Evolutionary conservation across 1,140 invertebrate genomes (phyloP), one percentile per base, ranked within the genome.

Genomic region (Zaprionus africanus): DNA sequence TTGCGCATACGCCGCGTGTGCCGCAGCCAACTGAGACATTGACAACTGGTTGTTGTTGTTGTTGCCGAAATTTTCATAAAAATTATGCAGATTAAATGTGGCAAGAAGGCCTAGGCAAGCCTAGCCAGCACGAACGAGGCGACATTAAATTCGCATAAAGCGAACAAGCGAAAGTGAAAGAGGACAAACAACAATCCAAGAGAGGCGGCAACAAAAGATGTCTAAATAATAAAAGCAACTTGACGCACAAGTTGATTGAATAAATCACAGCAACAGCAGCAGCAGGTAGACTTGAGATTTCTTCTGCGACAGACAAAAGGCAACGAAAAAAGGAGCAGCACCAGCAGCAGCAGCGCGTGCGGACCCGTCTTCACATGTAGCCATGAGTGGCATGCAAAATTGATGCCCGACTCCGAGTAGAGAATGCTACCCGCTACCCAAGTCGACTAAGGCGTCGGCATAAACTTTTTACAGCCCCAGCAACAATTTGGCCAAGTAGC

Each of bases 51-150:
- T 17, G 58, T 53, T 36, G 24, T 24, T 36, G 24, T 24, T 56
- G 19, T 15, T 34, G 22, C 17, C 61, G 57, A 62, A 43, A 68
- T 75, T 62, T 58, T 88, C 78, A 88, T 81, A 81, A 90, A 90
- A 84, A 84, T 90, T 88, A 90, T 88, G 84, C 81, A 88, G 84
- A 88, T 88, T 88, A 88, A 90, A 90, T 90, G 85, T 81, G 85
- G 78, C 84, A 87, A 73, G 54, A 66, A 74, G 49, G 71, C 38
- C 79, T 79, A 79, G 41, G 76, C 60, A 75, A 71, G 59, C 58
- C 65, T 11, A 46, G 41, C 41, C 41, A 46, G n/a, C n/a, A 46
- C 41, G n/a, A 19, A 46, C 41, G n/a, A 80, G 80, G 73, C 75
- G 83, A 83, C 84, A 87, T 87, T 87, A 88, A 87, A 88, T 79